Percentiles rank a stretch among this genome's conserved stretches.
phyloP scores from a whole-genome alignment of 1,140 invertebrate genomes.

The Apis florea region DNA sequence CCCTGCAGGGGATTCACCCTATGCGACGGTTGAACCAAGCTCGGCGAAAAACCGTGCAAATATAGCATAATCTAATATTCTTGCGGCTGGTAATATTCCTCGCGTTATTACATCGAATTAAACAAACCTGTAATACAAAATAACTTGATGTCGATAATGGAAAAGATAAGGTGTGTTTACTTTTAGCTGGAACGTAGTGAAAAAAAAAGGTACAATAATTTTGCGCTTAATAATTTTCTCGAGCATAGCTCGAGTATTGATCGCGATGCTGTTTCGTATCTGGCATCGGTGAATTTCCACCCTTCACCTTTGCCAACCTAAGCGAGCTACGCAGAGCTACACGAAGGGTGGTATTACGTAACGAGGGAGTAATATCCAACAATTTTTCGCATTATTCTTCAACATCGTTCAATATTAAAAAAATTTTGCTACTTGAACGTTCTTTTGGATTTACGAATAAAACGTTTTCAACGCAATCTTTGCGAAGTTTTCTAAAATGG shows the following conservation, averaged over 20 bases:
- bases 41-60: not conserved
- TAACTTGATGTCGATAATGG: too few species aligned
- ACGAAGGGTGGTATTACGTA: constrained; percentile 15
- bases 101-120: not conserved
- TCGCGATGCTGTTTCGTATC: constrained; percentile 15
- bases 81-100: rapidly evolving
- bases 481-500: not conserved
- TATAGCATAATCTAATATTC: not conserved
- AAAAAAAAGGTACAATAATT: too few species aligned
- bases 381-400: not conserved
- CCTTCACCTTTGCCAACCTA: not conserved
- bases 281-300: not conserved
- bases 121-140: too few species aligned
- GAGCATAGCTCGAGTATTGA: constrained; percentile 4
- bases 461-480: too few species aligned
- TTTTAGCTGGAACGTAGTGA: too few species aligned
- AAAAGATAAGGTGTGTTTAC: too few species aligned
- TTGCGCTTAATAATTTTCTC: too few species aligned
- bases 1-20: constrained; percentile 27
- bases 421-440: too few species aligned
- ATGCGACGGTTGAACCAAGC: not conserved
- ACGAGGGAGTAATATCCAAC: constrained; percentile 2
- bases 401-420: not conserved
- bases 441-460: too few species aligned
- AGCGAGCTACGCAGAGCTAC: constrained; percentile 10